A percentile compares a stretch with the other conserved stretches of the same genome.
These are phyloP conservation scores for Stegophylla sp. DNA, from an alignment of 2,888 invertebrate genomes.

Conservation along the genomic window DNA sequence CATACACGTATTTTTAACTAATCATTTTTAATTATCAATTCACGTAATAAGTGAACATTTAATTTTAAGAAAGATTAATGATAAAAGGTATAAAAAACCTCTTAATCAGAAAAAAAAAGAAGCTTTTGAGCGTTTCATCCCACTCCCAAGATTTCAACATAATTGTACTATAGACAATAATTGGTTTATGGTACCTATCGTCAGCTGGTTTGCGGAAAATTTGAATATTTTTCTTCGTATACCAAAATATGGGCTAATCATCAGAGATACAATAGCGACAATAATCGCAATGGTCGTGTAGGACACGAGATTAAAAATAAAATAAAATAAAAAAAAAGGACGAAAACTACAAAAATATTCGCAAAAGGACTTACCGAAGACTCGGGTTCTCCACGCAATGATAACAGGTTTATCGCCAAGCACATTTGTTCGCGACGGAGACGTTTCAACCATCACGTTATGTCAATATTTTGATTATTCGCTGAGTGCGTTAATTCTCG, in stretches of 20 bases:
- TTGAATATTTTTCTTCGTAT: background rate
- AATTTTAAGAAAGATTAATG: no score
- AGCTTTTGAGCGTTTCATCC: no score
- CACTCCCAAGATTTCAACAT: no score
- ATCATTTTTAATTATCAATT: no score
- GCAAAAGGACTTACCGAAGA: slow-evolving; percentile 40
- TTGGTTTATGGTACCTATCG: background rate
- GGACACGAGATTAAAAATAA: no score
- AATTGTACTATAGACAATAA: no score
- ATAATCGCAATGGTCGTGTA: background rate
- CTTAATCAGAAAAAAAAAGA: no score
- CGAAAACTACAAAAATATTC: background rate
- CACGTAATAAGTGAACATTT: no score
- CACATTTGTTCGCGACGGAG: slow-evolving; percentile 32
- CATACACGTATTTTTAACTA: no score
- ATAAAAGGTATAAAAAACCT: no score
- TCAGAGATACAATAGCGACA: no score
- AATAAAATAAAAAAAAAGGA: background rate
- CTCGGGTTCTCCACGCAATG: slow-evolving; percentile 7
- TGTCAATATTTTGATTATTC: background rate
- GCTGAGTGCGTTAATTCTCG: background rate
- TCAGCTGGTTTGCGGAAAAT: slow-evolving; percentile 18
- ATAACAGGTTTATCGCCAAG: slow-evolving; percentile 40
- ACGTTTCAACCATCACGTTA: background rate
- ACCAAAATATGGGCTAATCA: background rate